A percentile compares a stretch with the other conserved stretches of the same genome.
phyloP scores from a whole-genome alignment of 2,888 invertebrate species.

The Drosophila barbarae region DNA sequence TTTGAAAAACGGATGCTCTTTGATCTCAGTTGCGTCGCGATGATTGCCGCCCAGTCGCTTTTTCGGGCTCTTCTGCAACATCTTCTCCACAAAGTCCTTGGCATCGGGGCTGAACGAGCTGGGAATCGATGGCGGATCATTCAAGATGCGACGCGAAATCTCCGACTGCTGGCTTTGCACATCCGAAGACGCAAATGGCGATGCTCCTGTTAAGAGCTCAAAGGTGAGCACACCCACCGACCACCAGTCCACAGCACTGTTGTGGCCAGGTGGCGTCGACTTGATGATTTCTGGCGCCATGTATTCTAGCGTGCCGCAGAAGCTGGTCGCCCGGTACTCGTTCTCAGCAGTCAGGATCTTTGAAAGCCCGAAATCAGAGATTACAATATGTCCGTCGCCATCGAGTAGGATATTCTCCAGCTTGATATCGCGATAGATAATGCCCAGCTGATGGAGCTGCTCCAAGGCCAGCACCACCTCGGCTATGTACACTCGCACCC shows the following conservation, averaged over 20 bases:
- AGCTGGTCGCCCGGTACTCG: conserved; percentile 94
- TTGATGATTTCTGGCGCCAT: conserved; percentile 94
- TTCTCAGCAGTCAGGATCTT: conserved; percentile 87
- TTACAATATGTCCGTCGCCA: conserved; percentile 94
- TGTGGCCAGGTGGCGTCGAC: conserved; percentile 94
- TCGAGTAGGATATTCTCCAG: conserved; percentile 98
- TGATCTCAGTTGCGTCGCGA: conserved; percentile 93
- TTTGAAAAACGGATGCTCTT: conserved; percentile 92
- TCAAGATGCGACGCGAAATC: conserved; percentile 94
- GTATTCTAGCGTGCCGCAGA: conserved; percentile 99
- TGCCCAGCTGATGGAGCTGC: conserved; percentile 96
- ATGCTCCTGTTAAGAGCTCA: conserved; percentile 97
- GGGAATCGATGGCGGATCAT: conserved; percentile 94
- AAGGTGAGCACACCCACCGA: conserved; percentile 97
- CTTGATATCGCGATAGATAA: conserved; percentile 98
- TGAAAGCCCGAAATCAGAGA: conserved; percentile 98
- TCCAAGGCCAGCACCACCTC: conserved; percentile 97
- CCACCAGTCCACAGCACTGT: conserved; percentile 99
- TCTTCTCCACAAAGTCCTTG: conserved; percentile 87
- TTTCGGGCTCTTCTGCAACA: conserved; percentile 94
- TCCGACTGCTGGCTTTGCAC: conserved; percentile 96
- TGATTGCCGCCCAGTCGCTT: conserved; percentile 89
- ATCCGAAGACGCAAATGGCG: conserved; percentile 97
- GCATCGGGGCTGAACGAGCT: conserved; percentile 86
- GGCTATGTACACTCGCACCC: conserved; percentile 96